These are phyloP conservation scores for Drosophila nikananu DNA, from an alignment of 1,140 invertebrate species.

Conservation along the genomic window DNA sequence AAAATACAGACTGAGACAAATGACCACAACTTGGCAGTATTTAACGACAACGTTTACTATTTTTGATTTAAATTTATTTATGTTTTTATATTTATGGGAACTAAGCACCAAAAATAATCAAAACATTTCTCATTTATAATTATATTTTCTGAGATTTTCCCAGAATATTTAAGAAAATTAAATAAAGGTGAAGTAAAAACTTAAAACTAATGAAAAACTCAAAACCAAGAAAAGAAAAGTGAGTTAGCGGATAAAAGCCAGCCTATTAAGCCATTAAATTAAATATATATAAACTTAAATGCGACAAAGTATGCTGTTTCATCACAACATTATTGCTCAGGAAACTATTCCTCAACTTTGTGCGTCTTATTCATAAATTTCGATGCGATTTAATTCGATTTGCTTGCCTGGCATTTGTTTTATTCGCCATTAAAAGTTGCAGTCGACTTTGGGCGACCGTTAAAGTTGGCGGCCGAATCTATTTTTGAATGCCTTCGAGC, in stretches of 20 bases:
- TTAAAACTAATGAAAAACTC: background rate
- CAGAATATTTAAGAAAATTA: background rate
- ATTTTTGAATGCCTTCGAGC: conserved; percentile 53
- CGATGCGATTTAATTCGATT: conserved; percentile 48
- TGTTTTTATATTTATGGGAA: background rate
- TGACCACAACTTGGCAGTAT: background rate
- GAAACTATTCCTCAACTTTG: conserved; percentile 12
- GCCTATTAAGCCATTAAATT: background rate
- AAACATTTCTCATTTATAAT: background rate
- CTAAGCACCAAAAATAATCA: background rate
- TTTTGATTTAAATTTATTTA: background rate
- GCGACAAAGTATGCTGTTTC: background rate
- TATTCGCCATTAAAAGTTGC: conserved; percentile 78
- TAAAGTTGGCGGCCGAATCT: conserved; percentile 69
- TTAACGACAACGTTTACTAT: background rate
- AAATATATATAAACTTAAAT: background rate
- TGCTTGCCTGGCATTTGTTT: conserved; percentile 58
- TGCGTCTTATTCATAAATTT: conserved; percentile 40
- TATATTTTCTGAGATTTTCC: background rate
- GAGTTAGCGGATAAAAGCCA: background rate
- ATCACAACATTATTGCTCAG: background rate
- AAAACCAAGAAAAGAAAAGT: background rate
- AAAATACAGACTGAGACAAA: background rate
- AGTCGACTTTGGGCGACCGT: conserved; percentile 57
- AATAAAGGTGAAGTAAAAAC: background rate